Base-by-base conservation (phyloP, 2,888 invertebrate species). In the Pasiphila rectangulata region DNA sequence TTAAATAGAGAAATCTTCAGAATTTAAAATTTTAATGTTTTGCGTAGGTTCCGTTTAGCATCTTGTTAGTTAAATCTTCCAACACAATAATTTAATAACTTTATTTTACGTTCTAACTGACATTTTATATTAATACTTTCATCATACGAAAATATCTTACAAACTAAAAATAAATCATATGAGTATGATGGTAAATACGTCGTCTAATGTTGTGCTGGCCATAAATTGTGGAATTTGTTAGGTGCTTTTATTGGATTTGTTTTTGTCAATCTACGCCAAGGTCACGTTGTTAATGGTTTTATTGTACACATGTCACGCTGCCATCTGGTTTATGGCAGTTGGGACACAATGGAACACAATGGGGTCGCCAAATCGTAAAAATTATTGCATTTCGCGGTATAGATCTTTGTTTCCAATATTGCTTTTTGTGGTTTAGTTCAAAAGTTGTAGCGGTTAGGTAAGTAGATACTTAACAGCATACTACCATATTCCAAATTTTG, bases 351-450 rank as follows among this genome's bases (percentile, higher is more conserved):
- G 67, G 70, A 54, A 64, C 60, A 62, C 57, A 67, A 61, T 59
- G 58, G 62, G 65, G 53, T 61, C 55, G 58, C 57, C 56, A 55
- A 60, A 64, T 70, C 74, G 72, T 83, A 71, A 83, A 81, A 67
- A 63, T 75, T 77, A 77, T 77, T 67, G 65, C 63, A 63, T 75
- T 79, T 81, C 74, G 70, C 54, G 69, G 72, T 72, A 80, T 70
- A 58, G 67, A 66, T 67, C 67, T 67, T 66, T 67, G 72, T 71
- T 70, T 62, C 63, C 59, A 65, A 64, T 70, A 66, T 46, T 40
- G 42, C n/a, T 17, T 30, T 21, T 40, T 25, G 32, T 34, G 40
- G 51, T 41, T 10, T 30, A 40, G 27, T 25, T 9, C 25, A 4
- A 7, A 21, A 36, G 40, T 39, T 32, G 9, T 12, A 47, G 55